Evolutionary conservation across 2,888 invertebrate genomes (phyloP).

Genomic region (Mesoligia furuncula): DNA sequence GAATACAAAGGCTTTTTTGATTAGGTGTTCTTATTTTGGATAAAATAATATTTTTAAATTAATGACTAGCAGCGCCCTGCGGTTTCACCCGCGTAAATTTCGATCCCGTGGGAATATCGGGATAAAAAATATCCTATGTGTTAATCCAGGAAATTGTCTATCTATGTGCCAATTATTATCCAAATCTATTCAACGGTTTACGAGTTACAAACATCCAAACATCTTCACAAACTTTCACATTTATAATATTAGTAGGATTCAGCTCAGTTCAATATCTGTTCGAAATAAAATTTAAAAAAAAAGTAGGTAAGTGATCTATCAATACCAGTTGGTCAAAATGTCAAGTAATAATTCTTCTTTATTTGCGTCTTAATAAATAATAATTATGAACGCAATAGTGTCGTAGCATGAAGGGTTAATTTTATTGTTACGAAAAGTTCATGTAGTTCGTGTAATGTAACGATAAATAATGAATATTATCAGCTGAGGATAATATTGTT

Average conservation of each 20-base stretch:
- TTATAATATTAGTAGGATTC: too few species aligned
- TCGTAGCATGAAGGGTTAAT: conserved; percentile 25
- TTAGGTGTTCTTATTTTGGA: not conserved
- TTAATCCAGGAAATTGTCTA: too few species aligned
- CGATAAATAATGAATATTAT: conserved; percentile 27
- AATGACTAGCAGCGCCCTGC: not conserved
- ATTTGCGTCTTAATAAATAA: conserved; percentile 35
- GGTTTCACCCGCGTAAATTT: too few species aligned
- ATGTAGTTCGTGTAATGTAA: conserved; percentile 18
- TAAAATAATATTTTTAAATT: not conserved
- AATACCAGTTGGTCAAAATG: conserved; percentile 36
- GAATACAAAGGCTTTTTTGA: not conserved
- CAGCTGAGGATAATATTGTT: not conserved
- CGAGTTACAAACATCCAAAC: too few species aligned
- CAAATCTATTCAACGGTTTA: too few species aligned
- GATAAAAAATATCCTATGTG: too few species aligned
- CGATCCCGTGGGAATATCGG: too few species aligned
- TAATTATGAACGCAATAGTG: conserved; percentile 16
- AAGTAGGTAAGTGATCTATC: not conserved
- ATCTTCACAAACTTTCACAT: too few species aligned
- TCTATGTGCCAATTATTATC: too few species aligned
- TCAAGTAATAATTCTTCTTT: conserved; percentile 35
- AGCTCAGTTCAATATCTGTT: not conserved
- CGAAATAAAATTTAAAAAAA: not conserved
- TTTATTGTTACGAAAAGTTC: conserved; percentile 26